Evolutionary conservation across 2,797 vertebrate species (phyloP).

Genomic region (Siniperca obscura): DNA sequence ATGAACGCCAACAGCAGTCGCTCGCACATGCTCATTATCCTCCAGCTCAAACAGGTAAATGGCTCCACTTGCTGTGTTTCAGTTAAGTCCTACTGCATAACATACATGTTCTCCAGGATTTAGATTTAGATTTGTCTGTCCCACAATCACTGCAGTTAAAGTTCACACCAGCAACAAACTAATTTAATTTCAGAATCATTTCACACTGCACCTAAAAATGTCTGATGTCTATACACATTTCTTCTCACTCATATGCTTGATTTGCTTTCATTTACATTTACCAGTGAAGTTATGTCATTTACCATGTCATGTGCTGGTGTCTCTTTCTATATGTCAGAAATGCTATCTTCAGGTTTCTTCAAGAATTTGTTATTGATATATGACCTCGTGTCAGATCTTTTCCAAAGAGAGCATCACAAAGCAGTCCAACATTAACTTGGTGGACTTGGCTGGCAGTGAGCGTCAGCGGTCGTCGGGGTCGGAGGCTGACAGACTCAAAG

Average conservation of each 20-base stretch:
- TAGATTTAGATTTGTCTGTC: neutral
- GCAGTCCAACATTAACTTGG: conserved; percentile 90
- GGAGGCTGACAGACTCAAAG: conserved; percentile 90
- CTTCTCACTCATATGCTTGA: neutral
- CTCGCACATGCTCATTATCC: conserved; percentile 91
- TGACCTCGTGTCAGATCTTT: conserved; percentile 83
- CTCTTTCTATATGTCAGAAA: neutral
- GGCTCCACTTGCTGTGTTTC: neutral
- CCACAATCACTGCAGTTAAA: too few relatives aligned
- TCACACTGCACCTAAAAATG: too few relatives aligned
- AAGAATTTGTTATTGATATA: neutral
- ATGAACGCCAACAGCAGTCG: conserved; percentile 92
- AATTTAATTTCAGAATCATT: too few relatives aligned
- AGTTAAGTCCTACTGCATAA: neutral
- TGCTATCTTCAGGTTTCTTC: neutral
- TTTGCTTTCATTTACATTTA: too few relatives aligned
- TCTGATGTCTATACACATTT: neutral
- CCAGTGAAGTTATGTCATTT: neutral
- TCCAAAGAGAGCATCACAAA: conserved; percentile 89
- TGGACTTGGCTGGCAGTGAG: conserved; percentile 92
- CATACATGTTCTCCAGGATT: neutral
- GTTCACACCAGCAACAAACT: neutral
- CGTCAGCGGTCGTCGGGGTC: conserved; percentile 89
- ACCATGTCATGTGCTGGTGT: neutral
- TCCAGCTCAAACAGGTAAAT: conserved; percentile 89